A percentile compares a stretch with the other conserved stretches of the same genome.
phyloP scores from a whole-genome alignment of 2,888 invertebrate species.

The Trachelus stipa region DNA sequence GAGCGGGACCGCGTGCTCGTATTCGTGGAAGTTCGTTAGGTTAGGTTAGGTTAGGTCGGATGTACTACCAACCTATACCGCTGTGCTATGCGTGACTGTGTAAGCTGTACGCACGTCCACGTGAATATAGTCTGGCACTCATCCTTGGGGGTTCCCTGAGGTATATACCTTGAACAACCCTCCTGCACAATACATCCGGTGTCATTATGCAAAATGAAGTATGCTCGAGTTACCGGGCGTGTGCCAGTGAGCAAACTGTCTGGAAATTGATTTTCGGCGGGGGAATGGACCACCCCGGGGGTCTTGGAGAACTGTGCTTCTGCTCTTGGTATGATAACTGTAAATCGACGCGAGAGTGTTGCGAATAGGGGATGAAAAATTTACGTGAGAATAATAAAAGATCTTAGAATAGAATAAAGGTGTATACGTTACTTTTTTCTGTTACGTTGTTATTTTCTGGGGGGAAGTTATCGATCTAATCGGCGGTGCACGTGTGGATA shows the following conservation, averaged over 20 bases:
- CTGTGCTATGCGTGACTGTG: not conserved
- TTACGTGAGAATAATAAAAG: not conserved
- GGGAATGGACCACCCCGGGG: not conserved
- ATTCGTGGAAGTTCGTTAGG: not conserved
- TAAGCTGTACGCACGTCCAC: not conserved
- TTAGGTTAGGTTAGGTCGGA: not conserved
- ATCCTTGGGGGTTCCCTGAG: not conserved
- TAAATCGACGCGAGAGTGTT: not conserved
- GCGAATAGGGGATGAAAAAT: not conserved
- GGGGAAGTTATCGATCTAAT: not conserved
- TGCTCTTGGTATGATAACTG: not conserved
- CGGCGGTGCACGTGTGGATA: not conserved
- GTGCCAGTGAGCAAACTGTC: not conserved
- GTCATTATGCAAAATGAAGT: not conserved
- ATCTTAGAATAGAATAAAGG: not conserved
- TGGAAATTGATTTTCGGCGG: not conserved
- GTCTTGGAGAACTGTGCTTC: not conserved
- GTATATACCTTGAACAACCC: not conserved
- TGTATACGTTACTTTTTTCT: not conserved
- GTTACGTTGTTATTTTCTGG: not conserved
- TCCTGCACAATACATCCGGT: not conserved
- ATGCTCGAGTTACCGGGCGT: not conserved
- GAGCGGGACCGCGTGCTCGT: no score
- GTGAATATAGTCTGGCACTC: not conserved
- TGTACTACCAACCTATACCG: not conserved